phyloP scores from a whole-genome alignment of 2,797 vertebrate species.

The Esox lucius region DNA sequence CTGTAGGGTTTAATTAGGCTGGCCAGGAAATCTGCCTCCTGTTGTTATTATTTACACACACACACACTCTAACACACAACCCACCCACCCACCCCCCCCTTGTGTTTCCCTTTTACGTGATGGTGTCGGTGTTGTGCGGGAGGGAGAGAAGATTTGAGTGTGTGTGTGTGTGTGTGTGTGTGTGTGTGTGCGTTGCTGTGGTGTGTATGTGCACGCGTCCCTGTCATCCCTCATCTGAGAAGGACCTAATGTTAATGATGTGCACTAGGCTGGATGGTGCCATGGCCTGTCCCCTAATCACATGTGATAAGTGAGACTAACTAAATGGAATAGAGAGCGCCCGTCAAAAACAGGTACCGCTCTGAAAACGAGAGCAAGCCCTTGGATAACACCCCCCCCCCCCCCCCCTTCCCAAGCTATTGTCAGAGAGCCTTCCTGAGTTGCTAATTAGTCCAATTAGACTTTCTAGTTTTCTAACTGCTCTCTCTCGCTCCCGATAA shows the following conservation, averaged over 20 bases:
- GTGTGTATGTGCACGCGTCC: neutral
- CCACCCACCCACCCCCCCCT: neutral
- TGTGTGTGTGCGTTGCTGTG: neutral
- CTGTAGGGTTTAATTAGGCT: constrained; percentile 15
- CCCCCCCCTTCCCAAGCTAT: constrained; percentile 18
- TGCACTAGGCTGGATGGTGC: constrained; percentile 63
- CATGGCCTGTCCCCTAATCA: constrained; percentile 56
- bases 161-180: constrained; percentile 1
- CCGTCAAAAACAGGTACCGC: constrained; percentile 15
- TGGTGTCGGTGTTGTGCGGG: constrained; percentile 3
- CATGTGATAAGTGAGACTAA: constrained; percentile 65
- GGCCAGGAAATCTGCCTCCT: constrained; percentile 4
- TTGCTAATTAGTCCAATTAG: constrained; percentile 83
- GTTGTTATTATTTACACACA: constrained; percentile 6
- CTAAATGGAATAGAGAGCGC: constrained; percentile 9
- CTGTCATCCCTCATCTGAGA: constrained; percentile 52
- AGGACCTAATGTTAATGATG: constrained; percentile 64
- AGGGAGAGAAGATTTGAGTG: neutral
- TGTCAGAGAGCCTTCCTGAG: constrained; percentile 17
- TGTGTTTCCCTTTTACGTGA: neutral
- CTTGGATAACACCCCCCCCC: constrained; percentile 37
- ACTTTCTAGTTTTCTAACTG: constrained; percentile 74
- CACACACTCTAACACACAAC: constrained; percentile 1
- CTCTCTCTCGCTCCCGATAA: constrained; percentile 69
- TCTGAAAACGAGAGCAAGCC: constrained; percentile 6